Evolutionary conservation across 2,888 invertebrate species (phyloP).

Genomic region (Andricus curvator): DNA sequence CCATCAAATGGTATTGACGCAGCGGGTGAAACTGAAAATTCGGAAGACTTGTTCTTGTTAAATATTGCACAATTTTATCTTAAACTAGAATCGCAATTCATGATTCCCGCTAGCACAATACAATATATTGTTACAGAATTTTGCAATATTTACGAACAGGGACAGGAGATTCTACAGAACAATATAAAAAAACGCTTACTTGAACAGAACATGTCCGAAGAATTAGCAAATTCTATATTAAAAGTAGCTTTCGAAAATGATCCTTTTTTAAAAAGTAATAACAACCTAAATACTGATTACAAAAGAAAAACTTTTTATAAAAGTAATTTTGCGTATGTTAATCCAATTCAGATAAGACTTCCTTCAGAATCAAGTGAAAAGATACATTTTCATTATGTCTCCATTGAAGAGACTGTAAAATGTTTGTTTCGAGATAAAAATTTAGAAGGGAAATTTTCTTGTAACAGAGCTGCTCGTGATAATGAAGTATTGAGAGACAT

Average conservation of each 20-base stretch:
- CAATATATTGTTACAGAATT: constrained; percentile 53
- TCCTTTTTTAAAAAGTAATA: constrained; percentile 7
- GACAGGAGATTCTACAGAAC: constrained; percentile 41
- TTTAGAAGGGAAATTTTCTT: constrained; percentile 20
- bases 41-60: constrained; percentile 34
- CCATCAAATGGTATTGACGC: neutral
- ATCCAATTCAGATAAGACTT: constrained; percentile 24
- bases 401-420: constrained; percentile 28
- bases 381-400: too few species aligned
- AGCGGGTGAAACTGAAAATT: neutral
- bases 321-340: constrained; percentile 50
- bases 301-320: constrained; percentile 51
- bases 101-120: constrained; percentile 52
- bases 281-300: constrained; percentile 41
- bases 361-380: too few species aligned
- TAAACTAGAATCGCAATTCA: constrained; percentile 55
- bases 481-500: constrained; percentile 41
- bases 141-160: constrained; percentile 46
- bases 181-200: constrained; percentile 43
- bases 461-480: too few species aligned
- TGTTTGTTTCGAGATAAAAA: constrained; percentile 38
- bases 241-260: constrained; percentile 45
- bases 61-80: constrained; percentile 51
- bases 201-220: constrained; percentile 35
- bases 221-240: constrained; percentile 45